Evolutionary conservation across 1,140 invertebrate species (phyloP).

Genomic region (Onthophagus taurus): DNA sequence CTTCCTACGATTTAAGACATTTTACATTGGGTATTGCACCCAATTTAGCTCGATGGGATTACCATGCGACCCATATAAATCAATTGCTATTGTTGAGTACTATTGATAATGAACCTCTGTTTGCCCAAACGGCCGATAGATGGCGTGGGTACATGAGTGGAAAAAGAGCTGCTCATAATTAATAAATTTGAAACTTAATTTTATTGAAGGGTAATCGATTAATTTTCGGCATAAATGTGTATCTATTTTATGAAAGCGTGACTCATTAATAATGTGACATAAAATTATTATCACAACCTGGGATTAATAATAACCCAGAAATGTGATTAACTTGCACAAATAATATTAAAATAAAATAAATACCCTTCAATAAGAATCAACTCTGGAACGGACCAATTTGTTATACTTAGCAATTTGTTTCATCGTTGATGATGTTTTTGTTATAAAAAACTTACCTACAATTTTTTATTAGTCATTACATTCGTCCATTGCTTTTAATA

Average conservation of each 20-base stretch:
- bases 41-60: constrained; percentile 92
- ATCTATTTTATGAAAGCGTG: background rate
- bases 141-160: constrained; percentile 97
- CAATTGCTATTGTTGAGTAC: constrained; percentile 84
- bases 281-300: too few species aligned
- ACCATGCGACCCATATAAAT: constrained; percentile 97
- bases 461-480: constrained; percentile 8
- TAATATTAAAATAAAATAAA: too few species aligned
- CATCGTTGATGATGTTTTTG: background rate
- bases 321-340: too few species aligned
- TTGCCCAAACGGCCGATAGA: constrained; percentile 75
- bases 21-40: constrained; percentile 81
- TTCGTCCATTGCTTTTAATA: too few species aligned
- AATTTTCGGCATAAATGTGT: background rate
- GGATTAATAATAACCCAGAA: too few species aligned
- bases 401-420: constrained; percentile 8
- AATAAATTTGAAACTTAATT: constrained; percentile 29
- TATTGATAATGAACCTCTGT: constrained; percentile 75
- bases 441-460: background rate
- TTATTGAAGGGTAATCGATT: background rate
- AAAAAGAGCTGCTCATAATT: constrained; percentile 88
- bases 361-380: too few species aligned
- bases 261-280: too few species aligned
- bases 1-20: constrained; percentile 94
- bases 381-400: constrained; percentile 12